These are phyloP conservation scores for Coregonus suidteri DNA, from an alignment of 2,797 vertebrate genomes.

Conservation along the genomic window DNA sequence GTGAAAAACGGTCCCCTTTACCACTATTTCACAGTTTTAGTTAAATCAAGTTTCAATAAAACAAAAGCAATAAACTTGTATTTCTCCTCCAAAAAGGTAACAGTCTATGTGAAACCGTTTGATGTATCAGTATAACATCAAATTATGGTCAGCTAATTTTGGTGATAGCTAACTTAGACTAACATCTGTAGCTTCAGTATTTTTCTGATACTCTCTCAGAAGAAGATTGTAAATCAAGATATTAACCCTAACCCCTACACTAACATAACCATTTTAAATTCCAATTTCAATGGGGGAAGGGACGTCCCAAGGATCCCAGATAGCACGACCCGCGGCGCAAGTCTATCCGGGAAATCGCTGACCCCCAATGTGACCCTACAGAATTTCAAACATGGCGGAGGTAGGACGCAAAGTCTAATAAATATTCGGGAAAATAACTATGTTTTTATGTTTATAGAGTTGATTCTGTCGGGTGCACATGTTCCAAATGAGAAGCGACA, in stretches of 20 bases:
- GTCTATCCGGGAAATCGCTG: conserved; percentile 79
- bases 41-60: background rate
- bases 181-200: background rate
- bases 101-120: background rate
- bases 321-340: conserved; percentile 60
- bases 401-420: conserved; percentile 79
- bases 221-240: background rate
- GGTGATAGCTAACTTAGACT: background rate
- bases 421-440: conserved; percentile 60
- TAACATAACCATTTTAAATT: no score
- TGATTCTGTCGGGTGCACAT: background rate
- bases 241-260: no score
- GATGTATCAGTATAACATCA: background rate
- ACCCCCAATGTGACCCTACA: conserved; percentile 76
- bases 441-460: background rate
- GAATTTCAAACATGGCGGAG: conserved; percentile 90
- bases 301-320: no score
- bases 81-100: background rate
- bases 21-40: background rate
- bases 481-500: background rate
- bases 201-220: background rate
- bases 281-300: no score
- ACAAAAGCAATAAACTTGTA: background rate
- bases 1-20: background rate
- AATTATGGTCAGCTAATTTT: background rate